Base-by-base conservation (phyloP, 2,888 invertebrate species). In the Sclerodermus sp. region DNA sequence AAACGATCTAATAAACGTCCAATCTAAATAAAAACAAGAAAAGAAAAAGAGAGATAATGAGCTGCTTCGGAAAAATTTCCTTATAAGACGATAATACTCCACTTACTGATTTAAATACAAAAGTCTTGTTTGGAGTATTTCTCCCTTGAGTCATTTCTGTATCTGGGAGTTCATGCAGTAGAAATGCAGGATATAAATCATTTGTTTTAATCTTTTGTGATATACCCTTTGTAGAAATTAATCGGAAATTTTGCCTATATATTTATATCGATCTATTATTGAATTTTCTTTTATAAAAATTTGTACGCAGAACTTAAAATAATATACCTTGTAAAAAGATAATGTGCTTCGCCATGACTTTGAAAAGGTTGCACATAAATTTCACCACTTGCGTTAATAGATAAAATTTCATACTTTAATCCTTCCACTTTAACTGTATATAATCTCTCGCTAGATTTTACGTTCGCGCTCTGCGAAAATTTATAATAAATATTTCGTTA, bases 331-430 rank as follows among this genome's bases (percentile, higher is more conserved):
- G 70, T 71, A 37, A 72, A 70, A 42, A 73, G 60, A 53, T 71
- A 78, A 45, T 80, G 79, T 23, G 78, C 76, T 67, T 80, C 79
- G 2, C 79, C 79, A 51, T 75, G 70, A 49, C 77, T 77, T 66
- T 79, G 78, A 51, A 79, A 80, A 2, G 79, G 79, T 55, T 79
- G 79, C 12, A 79, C 70, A 47, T 78, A 75, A 52, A 79, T 71
- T 47, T 74, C 73, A 34, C 80, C 79, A 30, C 75, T 70, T 37
- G 78, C 73, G 55, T 73, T 74, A 8, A 80, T 58, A 43, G 66
- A 68, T 31, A 65, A 54, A 42, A 79, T 70, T 1, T 68, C 61
- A 14, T 62, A 66, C 38, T 61, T 49, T n/a, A 68, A 59, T 5
- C 60, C 66, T 12, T 67, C 60, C 5, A 58, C 40, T 44, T 58